These are phyloP conservation scores for Colletes gigas DNA, from an alignment of 1,140 invertebrate genomes.

Conservation along the genomic window DNA sequence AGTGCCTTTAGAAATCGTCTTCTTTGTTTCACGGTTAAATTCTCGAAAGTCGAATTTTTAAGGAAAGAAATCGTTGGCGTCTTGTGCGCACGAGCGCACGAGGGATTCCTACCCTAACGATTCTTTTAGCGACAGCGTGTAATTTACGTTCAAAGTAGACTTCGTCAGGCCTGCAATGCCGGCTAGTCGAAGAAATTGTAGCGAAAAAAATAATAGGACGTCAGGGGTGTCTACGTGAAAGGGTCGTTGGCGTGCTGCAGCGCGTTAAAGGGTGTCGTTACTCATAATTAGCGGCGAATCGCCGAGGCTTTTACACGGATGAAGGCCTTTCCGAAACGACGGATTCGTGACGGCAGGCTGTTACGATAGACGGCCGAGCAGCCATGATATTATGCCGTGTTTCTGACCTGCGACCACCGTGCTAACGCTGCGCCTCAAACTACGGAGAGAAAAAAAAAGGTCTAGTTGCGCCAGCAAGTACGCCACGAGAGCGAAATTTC, in stretches of 20 bases:
- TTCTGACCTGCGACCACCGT: conserved; percentile 39
- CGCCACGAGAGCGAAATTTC: not conserved
- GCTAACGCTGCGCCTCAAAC: conserved; percentile 27
- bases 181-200: conserved; percentile 46
- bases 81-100: no score
- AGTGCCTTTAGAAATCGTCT: conserved; percentile 68
- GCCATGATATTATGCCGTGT: conserved; percentile 49
- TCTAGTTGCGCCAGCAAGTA: conserved; percentile 35
- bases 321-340: conserved; percentile 69
- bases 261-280: conserved; percentile 73
- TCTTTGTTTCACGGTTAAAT: conserved; percentile 65
- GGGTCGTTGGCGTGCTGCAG: conserved; percentile 59
- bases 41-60: conserved; percentile 45
- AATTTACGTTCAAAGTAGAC: conserved; percentile 28
- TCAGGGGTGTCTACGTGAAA: conserved; percentile 26
- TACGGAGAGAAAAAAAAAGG: conserved; percentile 32
- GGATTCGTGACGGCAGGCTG: conserved; percentile 67
- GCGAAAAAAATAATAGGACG: conserved; percentile 54
- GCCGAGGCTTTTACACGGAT: conserved; percentile 70
- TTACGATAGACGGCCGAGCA: conserved; percentile 61
- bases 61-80: no score
- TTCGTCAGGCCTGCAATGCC: conserved; percentile 13
- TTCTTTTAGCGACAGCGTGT: not conserved
- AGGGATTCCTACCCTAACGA: not conserved
- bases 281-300: conserved; percentile 75